Base-by-base conservation (phyloP, 2,113 vertebrate species). In the Caranx ignobilis region DNA sequence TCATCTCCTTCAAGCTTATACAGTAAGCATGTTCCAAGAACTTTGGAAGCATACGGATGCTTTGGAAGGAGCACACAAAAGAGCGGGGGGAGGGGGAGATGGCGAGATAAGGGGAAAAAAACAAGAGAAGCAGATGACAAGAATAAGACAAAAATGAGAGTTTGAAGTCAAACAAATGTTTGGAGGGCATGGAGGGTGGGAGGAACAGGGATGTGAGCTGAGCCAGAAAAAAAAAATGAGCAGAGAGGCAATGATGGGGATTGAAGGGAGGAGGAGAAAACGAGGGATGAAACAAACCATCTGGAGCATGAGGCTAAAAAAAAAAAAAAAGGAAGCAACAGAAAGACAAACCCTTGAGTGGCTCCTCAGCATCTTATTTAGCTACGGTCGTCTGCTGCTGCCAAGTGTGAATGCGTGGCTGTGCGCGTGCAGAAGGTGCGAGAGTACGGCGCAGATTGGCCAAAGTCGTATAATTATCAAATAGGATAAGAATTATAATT, bases 281-380 rank as follows among this genome's bases (percentile, higher is more conserved):
- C 5, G 16, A 80, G 56, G 69, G 76, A 89, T 85, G 52, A 82
- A 84, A 77, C 34, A 77, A 89, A 85, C 83, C 83, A 86, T 90
- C 87, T 91, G 88, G 81, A 87, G 78, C 63, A 83, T 32, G 70
- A 77, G 47, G 43, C 68, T 66, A 83, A 55, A 35, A 61, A 61
- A n/a, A 47, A 73, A 50, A 79, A 66, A 74, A 68, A 59, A 81
- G 8, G 11, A 41, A 39, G 7, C 19, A 50, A 50, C 2, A 19
- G 19, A 68, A 79, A 60, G 71, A 66, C 26, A 56, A 81, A 69
- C 12, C 83, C 67, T 68, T 81, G 47, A 1, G 41, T 56, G 52
- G 59, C 31, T 79, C 59, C 13, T 87, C 31, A 73, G 81, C 45
- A 77, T 78, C 78, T 77, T 77, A 77, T 84, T 90, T 84, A 75